Conservation (phyloP, 2,113 vertebrate species). For the Gopherus evgoodei region DNA sequence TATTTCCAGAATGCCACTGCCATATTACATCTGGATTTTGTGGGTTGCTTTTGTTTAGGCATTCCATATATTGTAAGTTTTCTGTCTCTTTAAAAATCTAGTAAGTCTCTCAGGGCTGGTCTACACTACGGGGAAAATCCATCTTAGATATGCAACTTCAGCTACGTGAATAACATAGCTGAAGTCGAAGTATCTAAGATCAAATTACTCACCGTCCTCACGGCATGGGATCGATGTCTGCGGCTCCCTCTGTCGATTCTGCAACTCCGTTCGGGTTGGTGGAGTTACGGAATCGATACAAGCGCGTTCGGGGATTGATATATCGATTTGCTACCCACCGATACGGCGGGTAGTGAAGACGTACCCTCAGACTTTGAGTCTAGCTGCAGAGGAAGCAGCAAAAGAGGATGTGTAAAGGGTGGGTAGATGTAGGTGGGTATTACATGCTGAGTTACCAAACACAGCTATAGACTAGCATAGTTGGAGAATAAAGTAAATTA, state of each 20-base stretch:
- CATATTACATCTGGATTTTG: rapidly evolving
- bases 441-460: background rate
- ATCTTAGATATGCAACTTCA: no score
- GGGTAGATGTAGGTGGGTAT: background rate
- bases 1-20: background rate
- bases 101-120: background rate
- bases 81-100: background rate
- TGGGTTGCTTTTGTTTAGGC: rapidly evolving
- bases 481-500: background rate
- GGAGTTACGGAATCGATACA: no score
- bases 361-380: background rate
- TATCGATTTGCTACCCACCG: no score
- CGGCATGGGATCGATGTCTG: no score
- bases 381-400: background rate
- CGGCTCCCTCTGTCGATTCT: no score
- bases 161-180: no score
- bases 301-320: no score
- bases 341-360: no score
- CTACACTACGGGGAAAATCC: no score
- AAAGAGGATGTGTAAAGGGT: background rate
- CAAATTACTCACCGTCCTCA: no score
- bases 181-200: no score
- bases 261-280: no score
- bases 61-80: background rate
- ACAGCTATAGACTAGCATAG: background rate